Conservation (phyloP, 1,140 invertebrate genomes). For the Camponotus pennsylvanicus region DNA sequence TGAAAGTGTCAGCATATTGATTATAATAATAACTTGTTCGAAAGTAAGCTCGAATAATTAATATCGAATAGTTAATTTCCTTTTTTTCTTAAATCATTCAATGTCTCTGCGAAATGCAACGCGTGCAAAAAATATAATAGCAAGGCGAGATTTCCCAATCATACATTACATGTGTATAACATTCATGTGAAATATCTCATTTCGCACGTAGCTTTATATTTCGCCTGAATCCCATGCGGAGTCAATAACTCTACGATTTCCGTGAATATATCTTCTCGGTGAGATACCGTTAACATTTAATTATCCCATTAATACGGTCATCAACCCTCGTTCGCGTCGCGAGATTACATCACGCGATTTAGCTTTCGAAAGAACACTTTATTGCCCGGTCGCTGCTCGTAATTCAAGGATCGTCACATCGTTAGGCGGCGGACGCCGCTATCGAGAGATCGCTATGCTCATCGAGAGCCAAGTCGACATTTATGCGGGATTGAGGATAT, state of each 20-base stretch:
- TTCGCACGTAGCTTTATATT: background rate
- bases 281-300: constrained; percentile 15
- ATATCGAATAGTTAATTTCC: background rate
- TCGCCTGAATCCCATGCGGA: background rate
- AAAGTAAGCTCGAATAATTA: background rate
- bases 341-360: constrained; percentile 33
- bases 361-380: constrained; percentile 49
- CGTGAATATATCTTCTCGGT: constrained; percentile 23
- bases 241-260: background rate
- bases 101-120: background rate
- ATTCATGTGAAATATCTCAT: background rate
- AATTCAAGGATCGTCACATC: constrained; percentile 56
- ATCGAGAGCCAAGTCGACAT: constrained; percentile 52
- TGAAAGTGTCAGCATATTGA: background rate
- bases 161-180: background rate
- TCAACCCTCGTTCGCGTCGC: background rate
- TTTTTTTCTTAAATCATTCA: background rate
- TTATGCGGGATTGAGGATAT: constrained; percentile 29
- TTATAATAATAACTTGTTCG: background rate
- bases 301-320: constrained; percentile 26
- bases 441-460: constrained; percentile 38
- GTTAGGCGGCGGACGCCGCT: constrained; percentile 44
- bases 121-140: background rate
- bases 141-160: background rate
- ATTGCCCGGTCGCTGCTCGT: constrained; percentile 31